Evolutionary conservation across 2,797 vertebrate genomes (phyloP).

Genomic region (Macroramphosus scolopax): DNA sequence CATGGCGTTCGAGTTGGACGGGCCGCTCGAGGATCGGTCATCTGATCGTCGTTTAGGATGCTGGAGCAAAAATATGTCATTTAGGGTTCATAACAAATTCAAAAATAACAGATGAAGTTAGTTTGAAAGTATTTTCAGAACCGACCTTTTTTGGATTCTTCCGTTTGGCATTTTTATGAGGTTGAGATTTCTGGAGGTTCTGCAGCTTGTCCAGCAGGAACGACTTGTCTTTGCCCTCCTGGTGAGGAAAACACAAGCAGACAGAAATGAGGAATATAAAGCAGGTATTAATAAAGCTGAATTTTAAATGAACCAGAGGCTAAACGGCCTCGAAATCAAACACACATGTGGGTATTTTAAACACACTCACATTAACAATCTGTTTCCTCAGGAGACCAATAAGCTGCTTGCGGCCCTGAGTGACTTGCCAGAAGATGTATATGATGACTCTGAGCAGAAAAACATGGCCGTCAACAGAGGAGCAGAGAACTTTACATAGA

Average conservation of each 20-base stretch:
- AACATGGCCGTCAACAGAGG: slow-evolving; percentile 3
- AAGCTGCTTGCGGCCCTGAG: slow-evolving; percentile 83
- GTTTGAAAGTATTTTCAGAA: background rate
- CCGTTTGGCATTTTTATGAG: slow-evolving; percentile 31
- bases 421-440: slow-evolving; percentile 89
- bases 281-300: background rate
- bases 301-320: background rate
- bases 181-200: slow-evolving; percentile 59
- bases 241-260: slow-evolving; percentile 13
- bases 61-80: slow-evolving; percentile 40
- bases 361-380: slow-evolving; percentile 84
- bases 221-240: slow-evolving; percentile 90
- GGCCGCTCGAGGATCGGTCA: slow-evolving; percentile 13
- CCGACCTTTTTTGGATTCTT: slow-evolving; percentile 56
- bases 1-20: slow-evolving; percentile 58
- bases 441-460: slow-evolving; percentile 77
- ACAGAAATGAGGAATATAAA: background rate
- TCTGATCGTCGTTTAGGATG: slow-evolving; percentile 20
- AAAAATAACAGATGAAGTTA: background rate
- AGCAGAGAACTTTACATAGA: background rate
- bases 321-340: background rate
- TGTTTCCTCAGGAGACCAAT: slow-evolving; percentile 78
- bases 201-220: slow-evolving; percentile 83
- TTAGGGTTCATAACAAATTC: background rate
- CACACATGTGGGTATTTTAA: background rate